Base-by-base conservation (phyloP, 2,888 invertebrate genomes). In the Schizaphis graminum region DNA sequence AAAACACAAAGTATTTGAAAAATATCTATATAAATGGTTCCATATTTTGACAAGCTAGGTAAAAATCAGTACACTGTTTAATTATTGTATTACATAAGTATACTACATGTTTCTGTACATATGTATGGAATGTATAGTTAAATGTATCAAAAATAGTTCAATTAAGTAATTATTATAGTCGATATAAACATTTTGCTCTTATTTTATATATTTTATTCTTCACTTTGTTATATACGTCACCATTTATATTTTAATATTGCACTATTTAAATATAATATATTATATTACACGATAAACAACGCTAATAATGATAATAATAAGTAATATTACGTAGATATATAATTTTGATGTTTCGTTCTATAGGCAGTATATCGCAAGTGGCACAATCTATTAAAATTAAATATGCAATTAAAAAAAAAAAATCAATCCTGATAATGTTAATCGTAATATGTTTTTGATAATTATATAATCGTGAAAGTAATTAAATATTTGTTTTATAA, bases 161-260 rank as follows among this genome's bases (percentile, higher is more conserved):
- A 84, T 41, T 7, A 85, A 85, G 86, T 85, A 85, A 91, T 85
- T 16, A 57, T 57, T 77, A 35, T 26, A 61, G 89, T 61, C 44
- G 1, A 28, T 61, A 53, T 53, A n/a, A 77, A 41, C 47, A 35
- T 84, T 91, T 84, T 84, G 41, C 26, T 7, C 41, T 87, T n/a
- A 87, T 87, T 16, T 44, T 61, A 7, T 10, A 13, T 28, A n/a
- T n/a, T n/a, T 21, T 67, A 7, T 61, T n/a, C 47, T 61, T 21
- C 21, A n/a, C 61, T 61, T 89, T 61, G n/a, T 44, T 89, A 56
- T 57, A 35, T 90, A 77, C 7, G 35, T 84, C n/a, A 53, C 67
- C 35, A 49, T 10, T 53, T 53, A 85, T 85, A 57, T 53, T 49
- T 56, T 85, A 21, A 91, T 91, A 92, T 92, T 92, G 88, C 92